Conservation (phyloP, 1,140 invertebrate genomes). For the Thereuonema tuberculata region DNA sequence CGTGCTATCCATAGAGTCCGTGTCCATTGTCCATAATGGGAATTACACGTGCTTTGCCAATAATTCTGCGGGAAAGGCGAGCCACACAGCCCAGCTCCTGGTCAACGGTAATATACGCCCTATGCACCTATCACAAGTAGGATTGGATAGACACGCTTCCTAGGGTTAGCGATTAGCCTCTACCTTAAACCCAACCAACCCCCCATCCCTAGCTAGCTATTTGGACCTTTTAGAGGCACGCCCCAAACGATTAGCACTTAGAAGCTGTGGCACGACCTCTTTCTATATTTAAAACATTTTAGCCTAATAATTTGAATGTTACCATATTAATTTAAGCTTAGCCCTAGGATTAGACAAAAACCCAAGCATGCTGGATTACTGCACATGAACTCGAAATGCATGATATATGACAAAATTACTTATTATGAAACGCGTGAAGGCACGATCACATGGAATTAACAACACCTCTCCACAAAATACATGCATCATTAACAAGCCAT, state of each 20-base stretch:
- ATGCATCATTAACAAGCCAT: neutral
- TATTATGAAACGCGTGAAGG: conserved; percentile 4
- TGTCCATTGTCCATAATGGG: conserved; percentile 64
- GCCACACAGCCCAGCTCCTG: conserved; percentile 42
- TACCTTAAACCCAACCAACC: neutral
- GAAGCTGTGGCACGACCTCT: conserved; percentile 5
- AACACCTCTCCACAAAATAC: conserved; percentile 5
- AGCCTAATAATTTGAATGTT: neutral
- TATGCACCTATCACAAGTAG: neutral
- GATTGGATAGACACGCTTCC: conserved; percentile 11
- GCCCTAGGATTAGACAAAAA: neutral
- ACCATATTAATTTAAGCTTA: neutral
- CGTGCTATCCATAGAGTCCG: conserved; percentile 71
- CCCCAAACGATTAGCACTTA: conserved; percentile 4
- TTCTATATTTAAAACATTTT: no score
- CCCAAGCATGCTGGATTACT: conserved; percentile 7
- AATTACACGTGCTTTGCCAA: conserved; percentile 68
- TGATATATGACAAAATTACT: no score
- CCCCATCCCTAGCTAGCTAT: neutral
- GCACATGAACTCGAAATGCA: conserved; percentile 6
- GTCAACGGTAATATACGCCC: conserved; percentile 37
- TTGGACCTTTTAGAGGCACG: conserved; percentile 1
- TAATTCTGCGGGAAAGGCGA: conserved; percentile 43
- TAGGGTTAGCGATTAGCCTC: conserved; percentile 16
- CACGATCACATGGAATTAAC: conserved; percentile 8